A percentile compares a stretch with the other conserved stretches of the same genome.
These are phyloP conservation scores for Diadumene lineata DNA, from an alignment of 92 coral and sea anemone species.

Conservation along the genomic window DNA sequence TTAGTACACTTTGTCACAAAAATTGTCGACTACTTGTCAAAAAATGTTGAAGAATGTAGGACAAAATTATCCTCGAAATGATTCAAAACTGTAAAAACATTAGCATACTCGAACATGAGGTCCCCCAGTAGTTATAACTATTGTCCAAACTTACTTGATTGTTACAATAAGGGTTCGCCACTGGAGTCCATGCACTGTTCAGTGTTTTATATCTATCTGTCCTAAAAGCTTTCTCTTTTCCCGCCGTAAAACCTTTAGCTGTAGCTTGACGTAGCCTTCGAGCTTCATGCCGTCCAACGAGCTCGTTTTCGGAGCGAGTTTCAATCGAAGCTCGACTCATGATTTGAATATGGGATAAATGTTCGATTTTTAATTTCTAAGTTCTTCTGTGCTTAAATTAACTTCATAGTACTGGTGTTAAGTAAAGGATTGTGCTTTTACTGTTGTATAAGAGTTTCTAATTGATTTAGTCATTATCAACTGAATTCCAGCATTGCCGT, in stretches of 20 bases:
- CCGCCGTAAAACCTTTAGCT: constrained; percentile 15
- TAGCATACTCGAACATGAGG: neutral
- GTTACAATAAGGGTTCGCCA: constrained; percentile 46
- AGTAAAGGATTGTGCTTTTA: neutral
- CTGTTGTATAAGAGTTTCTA: neutral
- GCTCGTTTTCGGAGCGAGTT: neutral
- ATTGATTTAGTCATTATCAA: neutral
- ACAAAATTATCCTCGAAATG: neutral
- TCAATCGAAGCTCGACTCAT: neutral
- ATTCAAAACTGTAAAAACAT: neutral
- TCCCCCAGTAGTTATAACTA: neutral
- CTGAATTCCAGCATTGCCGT: constrained; percentile 1
- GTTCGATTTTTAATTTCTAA: neutral
- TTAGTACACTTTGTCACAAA: no score
- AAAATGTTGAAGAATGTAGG: no score
- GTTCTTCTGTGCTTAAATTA: neutral
- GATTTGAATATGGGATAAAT: neutral
- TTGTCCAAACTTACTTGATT: constrained; percentile 38
- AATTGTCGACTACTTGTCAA: no score
- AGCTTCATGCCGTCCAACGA: constrained; percentile 26
- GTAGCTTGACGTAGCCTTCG: constrained; percentile 15
- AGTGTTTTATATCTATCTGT: constrained; percentile 63
- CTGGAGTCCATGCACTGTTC: constrained; percentile 70
- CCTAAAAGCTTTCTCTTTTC: constrained; percentile 44
- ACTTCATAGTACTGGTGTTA: neutral